phyloP scores from a whole-genome alignment of 2,113 vertebrate species.

The Campylomormyrus numenius region DNA sequence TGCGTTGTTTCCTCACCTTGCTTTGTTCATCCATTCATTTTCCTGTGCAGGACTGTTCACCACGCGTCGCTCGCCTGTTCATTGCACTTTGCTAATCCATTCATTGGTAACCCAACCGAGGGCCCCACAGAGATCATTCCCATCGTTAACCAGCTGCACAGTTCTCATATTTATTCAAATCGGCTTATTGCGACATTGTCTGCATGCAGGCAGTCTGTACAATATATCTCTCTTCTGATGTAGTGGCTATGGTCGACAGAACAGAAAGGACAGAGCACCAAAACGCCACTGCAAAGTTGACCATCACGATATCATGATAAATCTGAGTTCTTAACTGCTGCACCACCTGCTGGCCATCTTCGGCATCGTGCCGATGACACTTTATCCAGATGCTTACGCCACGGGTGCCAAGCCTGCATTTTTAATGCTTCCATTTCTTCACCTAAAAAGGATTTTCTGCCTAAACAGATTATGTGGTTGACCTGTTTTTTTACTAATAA shows the following conservation, averaged over 20 bases:
- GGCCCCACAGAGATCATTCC: background rate
- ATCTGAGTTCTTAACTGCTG: background rate
- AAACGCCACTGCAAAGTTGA: background rate
- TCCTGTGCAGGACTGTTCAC: background rate
- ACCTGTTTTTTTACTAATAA: background rate
- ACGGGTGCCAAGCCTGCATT: background rate
- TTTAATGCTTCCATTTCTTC: background rate
- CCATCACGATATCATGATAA: background rate
- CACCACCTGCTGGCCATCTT: background rate
- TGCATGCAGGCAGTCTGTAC: background rate
- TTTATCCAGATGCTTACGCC: background rate
- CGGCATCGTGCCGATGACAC: background rate
- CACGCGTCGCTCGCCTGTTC: background rate
- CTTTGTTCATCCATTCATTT: background rate
- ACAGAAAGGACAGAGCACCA: background rate
- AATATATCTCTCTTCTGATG: background rate
- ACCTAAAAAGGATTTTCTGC: constrained; percentile 2
- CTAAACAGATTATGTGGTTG: background rate
- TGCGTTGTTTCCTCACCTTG: background rate
- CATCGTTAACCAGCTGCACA: background rate
- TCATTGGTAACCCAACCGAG: background rate
- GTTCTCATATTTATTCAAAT: background rate
- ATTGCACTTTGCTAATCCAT: background rate
- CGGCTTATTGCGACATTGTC: background rate
- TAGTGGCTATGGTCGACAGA: background rate